Conservation (phyloP, 2,113 vertebrate genomes). For the Coptodon bakossiorum region DNA sequence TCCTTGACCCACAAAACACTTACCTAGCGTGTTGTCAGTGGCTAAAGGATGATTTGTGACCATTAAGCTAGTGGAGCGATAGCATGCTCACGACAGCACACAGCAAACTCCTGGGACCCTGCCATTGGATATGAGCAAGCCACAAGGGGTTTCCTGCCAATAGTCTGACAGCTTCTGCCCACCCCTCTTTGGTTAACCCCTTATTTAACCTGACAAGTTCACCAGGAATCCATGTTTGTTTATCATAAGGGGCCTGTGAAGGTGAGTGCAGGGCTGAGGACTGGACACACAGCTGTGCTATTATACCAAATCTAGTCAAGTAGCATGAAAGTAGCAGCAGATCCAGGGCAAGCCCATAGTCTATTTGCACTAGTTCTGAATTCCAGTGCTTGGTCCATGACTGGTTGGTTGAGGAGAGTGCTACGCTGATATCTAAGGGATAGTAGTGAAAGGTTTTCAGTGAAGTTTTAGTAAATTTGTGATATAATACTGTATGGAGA, state of each 20-base stretch:
- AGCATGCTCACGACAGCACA: background rate
- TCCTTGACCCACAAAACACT: conserved; percentile 3
- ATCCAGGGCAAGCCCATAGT: background rate
- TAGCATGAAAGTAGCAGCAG: background rate
- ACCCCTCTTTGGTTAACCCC: conserved; percentile 20
- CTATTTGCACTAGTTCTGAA: background rate
- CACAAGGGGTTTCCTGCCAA: conserved; percentile 29
- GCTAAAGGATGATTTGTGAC: conserved; percentile 7
- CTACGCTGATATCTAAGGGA: background rate
- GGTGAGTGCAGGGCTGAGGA: background rate
- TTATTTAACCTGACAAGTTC: conserved; percentile 39
- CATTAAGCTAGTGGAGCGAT: background rate
- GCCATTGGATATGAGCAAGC: conserved; percentile 32
- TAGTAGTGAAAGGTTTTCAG: background rate
- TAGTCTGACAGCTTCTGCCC: conserved; percentile 1
- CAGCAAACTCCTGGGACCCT: conserved; percentile 8
- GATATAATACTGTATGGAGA: background rate
- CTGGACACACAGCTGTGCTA: background rate
- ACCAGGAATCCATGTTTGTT: conserved; percentile 11
- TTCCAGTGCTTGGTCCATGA: background rate
- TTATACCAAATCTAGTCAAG: background rate
- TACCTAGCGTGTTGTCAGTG: background rate
- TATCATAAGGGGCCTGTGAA: background rate
- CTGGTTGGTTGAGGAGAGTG: background rate
- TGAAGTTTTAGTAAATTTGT: background rate